A percentile compares a stretch with the other conserved stretches of the same genome.
Conservation (phyloP, 2,113 vertebrate genomes). For the Ptyas mucosa region DNA sequence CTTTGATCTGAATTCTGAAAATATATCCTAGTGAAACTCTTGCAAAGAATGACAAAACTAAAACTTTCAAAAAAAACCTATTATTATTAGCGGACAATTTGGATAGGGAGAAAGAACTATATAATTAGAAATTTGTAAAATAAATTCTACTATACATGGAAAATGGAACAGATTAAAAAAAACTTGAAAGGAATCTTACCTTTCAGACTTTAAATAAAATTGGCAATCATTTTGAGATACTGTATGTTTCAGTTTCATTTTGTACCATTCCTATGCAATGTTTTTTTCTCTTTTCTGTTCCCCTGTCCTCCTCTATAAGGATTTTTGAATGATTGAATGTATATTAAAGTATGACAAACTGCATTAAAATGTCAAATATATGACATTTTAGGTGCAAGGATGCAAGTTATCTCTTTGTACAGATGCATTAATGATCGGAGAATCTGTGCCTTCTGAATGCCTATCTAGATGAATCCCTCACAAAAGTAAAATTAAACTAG, state of each 20-base stretch:
- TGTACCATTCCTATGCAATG: background rate
- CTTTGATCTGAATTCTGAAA: background rate
- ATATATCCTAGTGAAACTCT: background rate
- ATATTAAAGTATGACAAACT: background rate
- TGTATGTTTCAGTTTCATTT: background rate
- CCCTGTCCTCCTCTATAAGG: background rate
- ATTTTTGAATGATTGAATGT: background rate
- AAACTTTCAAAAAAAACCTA: background rate
- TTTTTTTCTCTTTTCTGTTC: background rate
- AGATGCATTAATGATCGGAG: background rate
- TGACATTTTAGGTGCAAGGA: background rate
- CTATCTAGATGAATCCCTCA: background rate
- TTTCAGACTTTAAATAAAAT: background rate
- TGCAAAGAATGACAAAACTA: background rate
- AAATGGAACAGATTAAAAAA: background rate
- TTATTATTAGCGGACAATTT: background rate
- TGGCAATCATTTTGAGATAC: background rate
- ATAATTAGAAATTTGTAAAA: background rate
- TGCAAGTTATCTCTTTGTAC: background rate
- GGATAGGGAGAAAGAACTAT: background rate
- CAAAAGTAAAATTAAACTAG: background rate
- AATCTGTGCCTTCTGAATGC: background rate
- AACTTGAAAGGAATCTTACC: background rate
- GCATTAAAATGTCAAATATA: background rate
- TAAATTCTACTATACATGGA: background rate